Evolutionary conservation across 2,797 vertebrate genomes (phyloP), one percentile per base, ranked within the genome.

Genomic region (Muscicapa striata): DNA sequence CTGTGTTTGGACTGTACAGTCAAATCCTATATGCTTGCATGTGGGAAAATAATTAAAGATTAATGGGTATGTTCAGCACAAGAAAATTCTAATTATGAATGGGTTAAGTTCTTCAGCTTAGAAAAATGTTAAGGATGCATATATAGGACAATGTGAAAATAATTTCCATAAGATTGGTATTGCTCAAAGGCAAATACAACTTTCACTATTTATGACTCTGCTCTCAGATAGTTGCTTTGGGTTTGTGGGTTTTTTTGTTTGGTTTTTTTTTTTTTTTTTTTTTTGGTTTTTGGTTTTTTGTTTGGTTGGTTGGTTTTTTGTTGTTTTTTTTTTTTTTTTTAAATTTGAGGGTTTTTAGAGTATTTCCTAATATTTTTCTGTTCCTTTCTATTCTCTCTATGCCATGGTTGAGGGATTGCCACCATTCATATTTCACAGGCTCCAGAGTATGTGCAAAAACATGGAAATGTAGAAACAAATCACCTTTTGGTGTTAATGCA

Each of bases 351-450:
- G 0, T 36, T 23, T 26, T 52, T 4, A 36, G 32, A 67, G 9
- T 72, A 66, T 92, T 89, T 93, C 48, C 87, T 91, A 74, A 85
- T 92, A 90, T 66, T 36, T 63, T 92, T 84, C 48, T 34, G 87
- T 73, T 80, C 69, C 40, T 91, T 73, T 40, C 58, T 64, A 54
- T 68, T 91, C 59, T 79, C 40, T 84, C n/a, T 75, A 13, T 46
- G 63, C 48, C 58, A 26, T 5, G 18, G 73, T 51, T 91, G 80
- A 96, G 48, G 80, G 93, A 94, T 91, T 92, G 76, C 81, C 34
- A 49, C 67, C 41, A 87, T 97, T 97, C 97, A 96, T 97, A 94
- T 97, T 97, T 97, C 94, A 97, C 91, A 93, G 94, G 55, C 69
- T 91, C 82, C 46, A 85, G 89, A 94, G 68, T 89, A 51, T 5